Evolutionary conservation across 53 echinoderm and acorn worm genomes (phyloP).

Genomic region (Patiria pectinifera): DNA sequence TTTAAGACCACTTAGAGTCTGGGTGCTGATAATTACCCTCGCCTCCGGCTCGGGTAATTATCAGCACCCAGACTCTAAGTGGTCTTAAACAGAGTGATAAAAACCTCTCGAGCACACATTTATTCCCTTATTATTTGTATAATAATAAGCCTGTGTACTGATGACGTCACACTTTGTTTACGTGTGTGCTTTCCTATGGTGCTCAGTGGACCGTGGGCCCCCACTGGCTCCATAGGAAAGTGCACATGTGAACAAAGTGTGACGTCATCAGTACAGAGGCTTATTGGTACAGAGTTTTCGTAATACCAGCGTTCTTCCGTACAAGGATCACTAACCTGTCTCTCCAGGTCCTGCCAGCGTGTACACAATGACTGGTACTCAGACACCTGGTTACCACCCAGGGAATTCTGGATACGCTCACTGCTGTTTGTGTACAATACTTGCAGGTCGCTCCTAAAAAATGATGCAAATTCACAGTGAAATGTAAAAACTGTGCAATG

Average conservation of each 20-base stretch:
- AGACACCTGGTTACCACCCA: slow-evolving; percentile 3
- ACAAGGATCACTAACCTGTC: slow-evolving; percentile 48
- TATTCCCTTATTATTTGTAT: no score
- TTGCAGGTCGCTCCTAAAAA: slow-evolving; percentile 1
- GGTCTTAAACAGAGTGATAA: no score
- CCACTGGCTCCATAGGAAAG: background rate
- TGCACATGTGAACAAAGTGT: background rate
- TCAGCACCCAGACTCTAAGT: no score
- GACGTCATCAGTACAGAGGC: no score
- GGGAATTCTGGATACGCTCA: background rate
- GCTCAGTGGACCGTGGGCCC: no score
- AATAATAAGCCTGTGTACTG: no score
- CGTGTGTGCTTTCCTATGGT: no score
- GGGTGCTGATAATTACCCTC: no score
- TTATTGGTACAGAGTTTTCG: background rate
- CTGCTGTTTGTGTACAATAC: background rate
- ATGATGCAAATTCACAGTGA: background rate
- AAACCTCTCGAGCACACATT: no score
- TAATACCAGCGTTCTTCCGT: background rate
- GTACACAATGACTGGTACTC: slow-evolving; percentile 15
- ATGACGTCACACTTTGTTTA: no score
- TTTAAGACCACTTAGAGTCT: no score
- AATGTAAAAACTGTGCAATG: background rate
- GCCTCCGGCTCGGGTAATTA: no score
- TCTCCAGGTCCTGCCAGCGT: slow-evolving; percentile 69